These are phyloP conservation scores for Reticulitermes lucifugus DNA, from an alignment of 2,888 invertebrate genomes.

Conservation along the genomic window DNA sequence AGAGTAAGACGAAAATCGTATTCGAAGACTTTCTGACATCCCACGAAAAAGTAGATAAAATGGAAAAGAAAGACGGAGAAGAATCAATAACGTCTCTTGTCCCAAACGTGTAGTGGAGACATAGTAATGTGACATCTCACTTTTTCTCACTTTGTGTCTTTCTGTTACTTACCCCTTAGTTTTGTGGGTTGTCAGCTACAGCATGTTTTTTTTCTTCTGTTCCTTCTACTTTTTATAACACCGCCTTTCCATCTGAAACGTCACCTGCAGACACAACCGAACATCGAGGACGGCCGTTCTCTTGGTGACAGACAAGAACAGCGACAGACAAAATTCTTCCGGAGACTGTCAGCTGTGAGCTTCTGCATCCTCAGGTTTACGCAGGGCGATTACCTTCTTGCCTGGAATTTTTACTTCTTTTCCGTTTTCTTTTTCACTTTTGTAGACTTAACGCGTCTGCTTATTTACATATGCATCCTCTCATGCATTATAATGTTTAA, in stretches of 20 bases:
- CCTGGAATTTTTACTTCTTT: neutral
- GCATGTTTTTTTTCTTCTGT: neutral
- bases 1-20: neutral
- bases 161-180: constrained; percentile 1
- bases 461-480: neutral
- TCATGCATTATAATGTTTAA: too few species aligned
- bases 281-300: neutral
- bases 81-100: neutral
- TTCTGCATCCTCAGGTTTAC: neutral
- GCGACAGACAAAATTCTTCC: neutral
- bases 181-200: neutral
- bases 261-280: neutral
- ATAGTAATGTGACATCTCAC: neutral
- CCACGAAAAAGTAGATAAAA: neutral
- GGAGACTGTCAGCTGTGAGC: neutral
- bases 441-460: neutral
- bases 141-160: constrained; percentile 3
- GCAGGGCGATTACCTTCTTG: constrained; percentile 5
- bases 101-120: neutral
- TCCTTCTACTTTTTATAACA: neutral
- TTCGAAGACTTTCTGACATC: constrained; percentile 2
- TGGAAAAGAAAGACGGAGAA: neutral
- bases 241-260: neutral
- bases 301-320: constrained; percentile 5
- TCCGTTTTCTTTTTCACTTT: neutral